Evolutionary conservation across 2,888 invertebrate species (phyloP).

Genomic region (Amphipyra berbera): DNA sequence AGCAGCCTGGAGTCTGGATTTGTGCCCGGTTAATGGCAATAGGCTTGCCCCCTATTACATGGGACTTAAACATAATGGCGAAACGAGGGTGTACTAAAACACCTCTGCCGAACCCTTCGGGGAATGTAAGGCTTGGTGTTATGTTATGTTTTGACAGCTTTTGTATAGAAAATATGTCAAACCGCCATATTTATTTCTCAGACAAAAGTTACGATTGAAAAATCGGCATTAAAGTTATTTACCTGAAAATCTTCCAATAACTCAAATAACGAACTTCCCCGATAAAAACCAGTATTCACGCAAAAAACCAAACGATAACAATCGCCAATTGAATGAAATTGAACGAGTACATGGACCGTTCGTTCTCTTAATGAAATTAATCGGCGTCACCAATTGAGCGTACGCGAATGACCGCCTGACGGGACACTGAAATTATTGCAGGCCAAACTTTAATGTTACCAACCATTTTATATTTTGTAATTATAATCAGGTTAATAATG

Average conservation of each 20-base stretch:
- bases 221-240: no score
- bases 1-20: no score
- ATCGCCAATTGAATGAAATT: slow-evolving; percentile 57
- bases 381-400: slow-evolving; percentile 58
- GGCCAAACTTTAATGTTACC: slow-evolving; percentile 33
- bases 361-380: slow-evolving; percentile 60
- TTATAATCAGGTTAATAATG: slow-evolving; percentile 51
- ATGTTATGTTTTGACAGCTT: no score
- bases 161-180: no score
- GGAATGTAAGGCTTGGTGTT: no score
- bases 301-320: slow-evolving; percentile 50
- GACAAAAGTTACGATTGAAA: no score
- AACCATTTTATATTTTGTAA: slow-evolving; percentile 46
- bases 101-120: no score
- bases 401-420: slow-evolving; percentile 40
- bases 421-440: slow-evolving; percentile 41
- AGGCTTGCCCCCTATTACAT: no score
- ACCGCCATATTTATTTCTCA: no score
- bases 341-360: slow-evolving; percentile 51
- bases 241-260: not conserved
- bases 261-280: slow-evolving; percentile 13
- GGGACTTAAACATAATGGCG: no score
- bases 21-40: no score
- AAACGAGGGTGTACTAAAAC: no score
- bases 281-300: slow-evolving; percentile 29